Evolutionary conservation across 2,888 invertebrate genomes (phyloP).

Genomic region (Drosophila incognita): DNA sequence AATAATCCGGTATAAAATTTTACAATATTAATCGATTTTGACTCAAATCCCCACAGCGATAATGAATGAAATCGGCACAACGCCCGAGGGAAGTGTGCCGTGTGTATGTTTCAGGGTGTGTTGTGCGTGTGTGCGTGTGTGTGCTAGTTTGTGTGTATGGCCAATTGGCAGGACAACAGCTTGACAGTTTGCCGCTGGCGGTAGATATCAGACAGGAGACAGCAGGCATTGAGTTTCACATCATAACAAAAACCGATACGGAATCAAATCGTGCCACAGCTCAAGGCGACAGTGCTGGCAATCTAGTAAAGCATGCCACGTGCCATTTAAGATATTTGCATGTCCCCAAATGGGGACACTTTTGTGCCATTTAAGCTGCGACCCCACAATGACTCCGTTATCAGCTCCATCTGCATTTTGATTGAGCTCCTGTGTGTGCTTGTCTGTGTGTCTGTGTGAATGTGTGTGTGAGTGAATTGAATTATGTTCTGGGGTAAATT

Average conservation of each 20-base stretch:
- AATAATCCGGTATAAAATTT: neutral
- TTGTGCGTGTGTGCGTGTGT: neutral
- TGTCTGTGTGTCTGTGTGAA: slow-evolving; percentile 3
- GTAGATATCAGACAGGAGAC: slow-evolving; percentile 2
- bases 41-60: slow-evolving; percentile 12
- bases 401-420: slow-evolving; percentile 39
- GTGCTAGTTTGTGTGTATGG: slow-evolving; percentile 9
- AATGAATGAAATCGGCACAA: slow-evolving; percentile 14
- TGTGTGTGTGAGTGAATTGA: slow-evolving; percentile 63
- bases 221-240: slow-evolving; percentile 44
- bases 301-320: slow-evolving; percentile 29
- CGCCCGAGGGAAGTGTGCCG: slow-evolving; percentile 15
- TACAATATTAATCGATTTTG: slow-evolving; percentile 41
- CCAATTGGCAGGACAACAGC: slow-evolving; percentile 24
- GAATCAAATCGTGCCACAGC: slow-evolving; percentile 9
- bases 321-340: slow-evolving; percentile 36
- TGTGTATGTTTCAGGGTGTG: neutral
- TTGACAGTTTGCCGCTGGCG: slow-evolving; percentile 25
- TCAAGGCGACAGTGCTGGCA: slow-evolving; percentile 14
- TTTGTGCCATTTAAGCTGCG: slow-evolving; percentile 28
- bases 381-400: slow-evolving; percentile 14
- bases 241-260: slow-evolving; percentile 43
- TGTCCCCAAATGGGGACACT: slow-evolving; percentile 24
- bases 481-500: slow-evolving; percentile 70
- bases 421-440: slow-evolving; percentile 12